These are phyloP conservation scores for Parauchenoglanis ngamensis DNA, from an alignment of 2,797 vertebrate species.

Conservation along the genomic window DNA sequence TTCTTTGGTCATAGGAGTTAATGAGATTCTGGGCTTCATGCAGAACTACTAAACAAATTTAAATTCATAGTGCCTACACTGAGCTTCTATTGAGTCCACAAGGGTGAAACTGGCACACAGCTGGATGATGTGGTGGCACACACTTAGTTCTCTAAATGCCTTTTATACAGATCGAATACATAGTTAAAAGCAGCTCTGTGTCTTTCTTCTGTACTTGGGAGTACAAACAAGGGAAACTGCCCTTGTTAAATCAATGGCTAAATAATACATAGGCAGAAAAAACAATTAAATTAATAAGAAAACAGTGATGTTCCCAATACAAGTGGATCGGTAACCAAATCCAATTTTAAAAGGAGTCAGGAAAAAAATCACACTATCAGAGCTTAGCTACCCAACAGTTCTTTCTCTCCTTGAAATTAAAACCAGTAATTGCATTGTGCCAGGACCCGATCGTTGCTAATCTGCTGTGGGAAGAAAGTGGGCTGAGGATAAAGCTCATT, in stretches of 20 bases:
- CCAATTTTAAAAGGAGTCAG: constrained; percentile 22
- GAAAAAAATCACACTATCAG: neutral
- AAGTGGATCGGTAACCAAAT: constrained; percentile 24
- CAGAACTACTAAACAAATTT: constrained; percentile 35
- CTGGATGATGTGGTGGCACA: constrained; percentile 17
- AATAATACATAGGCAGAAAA: constrained; percentile 22
- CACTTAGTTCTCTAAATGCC: neutral
- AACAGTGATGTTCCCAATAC: constrained; percentile 11
- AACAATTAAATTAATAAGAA: constrained; percentile 19
- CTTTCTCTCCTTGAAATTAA: constrained; percentile 46
- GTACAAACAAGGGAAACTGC: neutral
- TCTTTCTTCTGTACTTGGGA: neutral
- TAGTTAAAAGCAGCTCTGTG: neutral
- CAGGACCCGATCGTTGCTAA: constrained; percentile 48
- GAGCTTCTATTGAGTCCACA: constrained; percentile 12
- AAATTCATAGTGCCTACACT: constrained; percentile 36
- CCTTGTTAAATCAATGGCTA: constrained; percentile 18
- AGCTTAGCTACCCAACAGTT: constrained; percentile 27
- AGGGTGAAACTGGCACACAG: constrained; percentile 3
- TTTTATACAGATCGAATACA: constrained; percentile 12
- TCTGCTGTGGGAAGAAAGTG: constrained; percentile 48
- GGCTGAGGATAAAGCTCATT: constrained; percentile 50
- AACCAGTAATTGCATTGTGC: constrained; percentile 50
- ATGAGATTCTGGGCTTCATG: neutral
- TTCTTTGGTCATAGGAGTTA: constrained; percentile 10